Conservation (phyloP, 2,888 invertebrate genomes). For the Acanthoscelides obtectus region DNA sequence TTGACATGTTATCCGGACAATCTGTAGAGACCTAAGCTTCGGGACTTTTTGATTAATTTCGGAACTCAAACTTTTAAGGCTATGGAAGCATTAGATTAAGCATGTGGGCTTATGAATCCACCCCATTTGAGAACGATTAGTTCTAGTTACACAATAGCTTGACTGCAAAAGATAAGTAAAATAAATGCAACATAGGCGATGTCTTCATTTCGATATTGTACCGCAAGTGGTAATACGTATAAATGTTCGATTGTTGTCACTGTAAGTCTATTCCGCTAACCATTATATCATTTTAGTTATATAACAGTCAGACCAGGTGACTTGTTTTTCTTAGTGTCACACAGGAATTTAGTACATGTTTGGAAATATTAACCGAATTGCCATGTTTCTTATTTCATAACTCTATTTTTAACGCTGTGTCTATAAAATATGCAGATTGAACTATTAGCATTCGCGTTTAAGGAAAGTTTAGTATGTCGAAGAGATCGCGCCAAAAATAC, state of each 20-base stretch:
- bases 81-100: no score
- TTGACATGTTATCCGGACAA: no score
- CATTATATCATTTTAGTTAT: not conserved
- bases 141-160: no score
- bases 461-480: not conserved
- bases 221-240: not conserved
- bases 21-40: no score
- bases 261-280: not conserved
- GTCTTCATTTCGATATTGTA: not conserved
- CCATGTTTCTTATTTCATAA: not conserved
- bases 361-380: not conserved
- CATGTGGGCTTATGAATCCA: no score
- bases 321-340: not conserved
- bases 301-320: not conserved
- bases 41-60: no score
- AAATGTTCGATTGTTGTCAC: not conserved
- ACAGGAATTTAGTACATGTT: not conserved
- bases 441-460: not conserved
- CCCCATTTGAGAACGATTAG: no score
- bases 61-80: no score
- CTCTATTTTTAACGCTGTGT: not conserved
- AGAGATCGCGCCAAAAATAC: not conserved
- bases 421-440: not conserved
- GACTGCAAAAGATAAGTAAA: no score
- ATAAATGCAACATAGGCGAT: not conserved